These are phyloP conservation scores for Aplidium turbinatum DNA, from an alignment of 23 tunicate species.

Conservation along the genomic window DNA sequence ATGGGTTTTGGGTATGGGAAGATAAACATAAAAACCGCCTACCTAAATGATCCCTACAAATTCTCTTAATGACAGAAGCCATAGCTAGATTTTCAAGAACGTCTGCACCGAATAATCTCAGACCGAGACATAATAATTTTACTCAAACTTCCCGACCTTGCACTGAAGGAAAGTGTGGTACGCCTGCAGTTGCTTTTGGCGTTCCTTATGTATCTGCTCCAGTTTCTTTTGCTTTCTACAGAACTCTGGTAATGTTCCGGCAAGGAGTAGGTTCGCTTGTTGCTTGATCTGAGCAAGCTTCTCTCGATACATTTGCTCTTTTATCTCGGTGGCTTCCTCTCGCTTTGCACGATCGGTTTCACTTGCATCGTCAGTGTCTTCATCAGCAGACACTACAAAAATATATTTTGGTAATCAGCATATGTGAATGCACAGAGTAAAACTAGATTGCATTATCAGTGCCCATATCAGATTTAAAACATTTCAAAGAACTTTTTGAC, in stretches of 20 bases:
- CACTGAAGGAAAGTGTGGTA: slow-evolving; percentile 49
- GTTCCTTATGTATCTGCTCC: slow-evolving; percentile 68
- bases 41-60: too few relatives aligned
- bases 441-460: too few relatives aligned
- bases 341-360: slow-evolving; percentile 84
- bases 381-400: slow-evolving; percentile 35
- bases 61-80: too few relatives aligned
- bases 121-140: too few relatives aligned
- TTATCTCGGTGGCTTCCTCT: slow-evolving; percentile 85
- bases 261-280: slow-evolving; percentile 69
- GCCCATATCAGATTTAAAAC: not conserved
- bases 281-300: slow-evolving; percentile 73
- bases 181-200: slow-evolving; percentile 73
- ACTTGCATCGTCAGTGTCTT: slow-evolving; percentile 96
- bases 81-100: too few relatives aligned
- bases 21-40: too few relatives aligned
- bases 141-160: too few relatives aligned
- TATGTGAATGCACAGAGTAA: not conserved
- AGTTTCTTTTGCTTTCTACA: slow-evolving; percentile 64
- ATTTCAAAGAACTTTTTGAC: not conserved
- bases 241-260: slow-evolving; percentile 81
- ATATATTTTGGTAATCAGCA: not conserved
- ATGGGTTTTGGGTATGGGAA: too few relatives aligned
- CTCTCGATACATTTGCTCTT: slow-evolving; percentile 87
- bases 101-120: too few relatives aligned